These are phyloP conservation scores for Emesis furor DNA, from an alignment of 2,888 invertebrate species.

Conservation along the genomic window DNA sequence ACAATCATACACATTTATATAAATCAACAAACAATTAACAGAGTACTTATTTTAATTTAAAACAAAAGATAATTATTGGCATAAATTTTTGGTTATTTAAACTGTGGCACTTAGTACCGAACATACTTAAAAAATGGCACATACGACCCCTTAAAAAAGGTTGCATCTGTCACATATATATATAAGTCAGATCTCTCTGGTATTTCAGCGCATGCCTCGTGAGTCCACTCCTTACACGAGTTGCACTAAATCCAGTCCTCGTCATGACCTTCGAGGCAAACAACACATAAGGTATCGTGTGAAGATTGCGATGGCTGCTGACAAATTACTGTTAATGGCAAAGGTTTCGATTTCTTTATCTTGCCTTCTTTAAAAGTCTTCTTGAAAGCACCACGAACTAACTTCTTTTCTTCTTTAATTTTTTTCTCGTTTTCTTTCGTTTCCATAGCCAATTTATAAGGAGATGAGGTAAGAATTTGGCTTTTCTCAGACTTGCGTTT, in stretches of 20 bases:
- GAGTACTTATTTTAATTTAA: constrained; percentile 25
- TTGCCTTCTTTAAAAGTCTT: no score
- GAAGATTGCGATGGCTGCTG: neutral
- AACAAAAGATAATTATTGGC: constrained; percentile 31
- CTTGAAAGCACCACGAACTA: no score
- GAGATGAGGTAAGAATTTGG: constrained; percentile 41
- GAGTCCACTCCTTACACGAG: constrained; percentile 52
- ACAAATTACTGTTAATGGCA: neutral
- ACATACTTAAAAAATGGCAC: constrained; percentile 41
- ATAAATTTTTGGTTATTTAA: constrained; percentile 22
- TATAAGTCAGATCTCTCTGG: constrained; percentile 59
- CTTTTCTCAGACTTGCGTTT: constrained; percentile 45
- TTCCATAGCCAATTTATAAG: constrained; percentile 34
- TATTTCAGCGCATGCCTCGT: constrained; percentile 61
- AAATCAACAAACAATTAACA: constrained; percentile 18
- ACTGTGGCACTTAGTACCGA: constrained; percentile 54
- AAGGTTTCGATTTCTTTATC: constrained; percentile 26
- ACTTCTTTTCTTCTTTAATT: constrained; percentile 27
- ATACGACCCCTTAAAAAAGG: neutral
- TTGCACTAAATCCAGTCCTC: constrained; percentile 48
- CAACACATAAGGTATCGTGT: constrained; percentile 19
- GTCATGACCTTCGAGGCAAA: no score
- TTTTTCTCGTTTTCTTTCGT: constrained; percentile 42
- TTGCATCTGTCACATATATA: constrained; percentile 45
- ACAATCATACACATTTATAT: constrained; percentile 31